Evolutionary conservation across 2,797 vertebrate genomes (phyloP).

Genomic region (Poeciliopsis paucimaculata): DNA sequence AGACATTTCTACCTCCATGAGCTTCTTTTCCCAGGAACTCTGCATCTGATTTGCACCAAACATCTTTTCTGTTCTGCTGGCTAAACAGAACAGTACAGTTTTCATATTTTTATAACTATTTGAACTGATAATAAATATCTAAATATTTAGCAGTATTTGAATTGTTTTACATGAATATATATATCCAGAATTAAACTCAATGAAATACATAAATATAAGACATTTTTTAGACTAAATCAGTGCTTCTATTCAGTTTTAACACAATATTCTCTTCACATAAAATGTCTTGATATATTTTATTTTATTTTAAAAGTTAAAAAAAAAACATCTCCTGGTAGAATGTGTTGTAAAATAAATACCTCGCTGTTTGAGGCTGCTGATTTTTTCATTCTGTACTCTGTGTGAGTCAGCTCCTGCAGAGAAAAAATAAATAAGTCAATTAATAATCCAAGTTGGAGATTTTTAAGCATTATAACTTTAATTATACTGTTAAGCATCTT

Average conservation of each 20-base stretch:
- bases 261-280: not conserved
- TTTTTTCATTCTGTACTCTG: slow-evolving; percentile 36
- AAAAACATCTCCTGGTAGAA: no score
- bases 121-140: not conserved
- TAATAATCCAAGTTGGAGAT: not conserved
- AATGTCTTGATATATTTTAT: not conserved
- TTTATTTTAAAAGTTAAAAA: no score
- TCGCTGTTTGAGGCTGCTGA: slow-evolving; percentile 1
- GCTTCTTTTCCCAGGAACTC: no score
- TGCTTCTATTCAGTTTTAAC: not conserved
- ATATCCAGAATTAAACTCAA: not conserved
- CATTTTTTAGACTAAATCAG: not conserved
- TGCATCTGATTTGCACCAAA: no score
- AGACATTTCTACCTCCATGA: not conserved
- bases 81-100: no score
- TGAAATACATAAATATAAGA: not conserved
- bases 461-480: not conserved
- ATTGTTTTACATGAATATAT: not conserved
- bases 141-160: not conserved
- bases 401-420: slow-evolving; percentile 52
- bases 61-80: no score
- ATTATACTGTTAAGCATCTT: no score
- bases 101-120: not conserved
- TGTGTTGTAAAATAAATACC: no score
- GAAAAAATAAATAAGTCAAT: slow-evolving; percentile 1